Evolutionary conservation across 2,113 vertebrate genomes (phyloP), one percentile per base, ranked within the genome.

Genomic region (Pollimyrus isidori): DNA sequence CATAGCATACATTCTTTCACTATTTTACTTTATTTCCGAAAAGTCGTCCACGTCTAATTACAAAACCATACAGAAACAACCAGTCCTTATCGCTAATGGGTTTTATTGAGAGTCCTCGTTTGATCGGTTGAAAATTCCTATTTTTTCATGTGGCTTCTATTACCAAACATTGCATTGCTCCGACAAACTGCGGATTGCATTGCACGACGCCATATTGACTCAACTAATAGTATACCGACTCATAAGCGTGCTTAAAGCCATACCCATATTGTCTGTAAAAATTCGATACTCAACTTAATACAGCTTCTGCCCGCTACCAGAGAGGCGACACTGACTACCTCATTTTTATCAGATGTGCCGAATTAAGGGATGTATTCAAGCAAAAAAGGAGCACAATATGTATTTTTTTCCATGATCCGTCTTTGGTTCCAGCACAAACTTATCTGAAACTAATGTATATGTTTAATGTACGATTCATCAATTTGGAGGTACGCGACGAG

Each of bases 171-270:
- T 91, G 92, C 91, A 92, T 89, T 87, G 94, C 95, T 94, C 92
- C 92, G 92, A 92, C 91, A 94, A 94, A 91, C 92, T 90, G 92
- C 87, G 90, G 91, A 93, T 93, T 92, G 93, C 95, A 94, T 85
- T 92, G 93, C 92, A 92, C 93, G 95, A 91, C 95, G 95, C 95
- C 95, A 97, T 96, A 95, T 96, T 97, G 96, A 94, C 93, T 94
- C 90, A 91, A 94, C 95, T 94, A 94, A 91, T 58, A 95, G 94
- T 93, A 94, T 92, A 92, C 93, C 92, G 91, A 94, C 92, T 93
- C 94, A 91, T 92, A 91, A 91, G 91, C 91, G 88, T 91, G 93
- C 93, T 93, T 89, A 84, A 89, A 93, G 92, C 93, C 93, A 91
- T 93, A 93, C 85, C 92, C 49, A 21, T 50, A 56, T 50, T 49